These are phyloP conservation scores for Athene cunicularia DNA, from an alignment of 2,113 vertebrate genomes.

Conservation along the genomic window DNA sequence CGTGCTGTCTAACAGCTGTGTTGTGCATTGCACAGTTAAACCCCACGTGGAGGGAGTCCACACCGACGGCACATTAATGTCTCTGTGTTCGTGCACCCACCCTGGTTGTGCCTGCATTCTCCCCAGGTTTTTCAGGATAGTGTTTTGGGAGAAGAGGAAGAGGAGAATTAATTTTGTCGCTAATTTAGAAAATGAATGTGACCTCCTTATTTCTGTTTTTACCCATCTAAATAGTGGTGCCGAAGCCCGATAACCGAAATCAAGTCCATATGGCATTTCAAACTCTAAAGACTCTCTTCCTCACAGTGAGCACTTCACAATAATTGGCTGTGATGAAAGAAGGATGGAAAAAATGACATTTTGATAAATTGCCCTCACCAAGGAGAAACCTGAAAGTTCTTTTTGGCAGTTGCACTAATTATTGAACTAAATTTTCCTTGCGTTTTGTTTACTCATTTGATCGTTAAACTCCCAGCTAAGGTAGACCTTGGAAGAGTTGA, in stretches of 20 bases:
- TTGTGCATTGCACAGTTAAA: neutral
- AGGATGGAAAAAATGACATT: neutral
- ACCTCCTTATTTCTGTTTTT: neutral
- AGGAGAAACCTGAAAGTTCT: neutral
- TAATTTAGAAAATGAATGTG: neutral
- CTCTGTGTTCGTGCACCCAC: neutral
- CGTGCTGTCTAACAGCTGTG: neutral
- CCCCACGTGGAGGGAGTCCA: neutral
- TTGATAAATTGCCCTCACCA: neutral
- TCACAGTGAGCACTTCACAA: neutral
- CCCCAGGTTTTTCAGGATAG: neutral
- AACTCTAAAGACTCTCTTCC: neutral
- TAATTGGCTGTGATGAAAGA: neutral
- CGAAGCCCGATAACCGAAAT: neutral
- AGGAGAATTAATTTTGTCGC: neutral
- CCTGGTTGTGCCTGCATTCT: neutral
- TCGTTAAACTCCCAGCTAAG: neutral
- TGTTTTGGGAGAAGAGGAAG: neutral
- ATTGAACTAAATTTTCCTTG: neutral
- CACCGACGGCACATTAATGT: neutral
- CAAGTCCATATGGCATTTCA: neutral
- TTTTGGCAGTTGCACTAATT: neutral
- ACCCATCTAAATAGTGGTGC: neutral
- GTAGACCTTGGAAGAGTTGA: neutral
- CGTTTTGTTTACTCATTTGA: neutral